Evolutionary conservation across 2,797 vertebrate species (phyloP), one percentile per base, ranked within the genome.

Genomic region (Sebastiscus albofasciatus): DNA sequence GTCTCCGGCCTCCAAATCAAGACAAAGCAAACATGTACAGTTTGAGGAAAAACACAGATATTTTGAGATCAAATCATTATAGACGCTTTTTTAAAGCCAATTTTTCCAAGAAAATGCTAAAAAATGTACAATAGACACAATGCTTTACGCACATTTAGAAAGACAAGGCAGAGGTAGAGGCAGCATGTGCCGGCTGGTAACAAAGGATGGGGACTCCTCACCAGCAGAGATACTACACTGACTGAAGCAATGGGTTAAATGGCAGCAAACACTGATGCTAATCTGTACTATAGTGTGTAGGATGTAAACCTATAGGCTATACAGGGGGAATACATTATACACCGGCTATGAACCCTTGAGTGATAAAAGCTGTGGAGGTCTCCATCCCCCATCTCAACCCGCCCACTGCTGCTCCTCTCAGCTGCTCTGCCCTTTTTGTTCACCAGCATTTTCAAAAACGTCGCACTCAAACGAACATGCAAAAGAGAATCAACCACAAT

Each of bases 331-430:
- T 75, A 68, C 62, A 82, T 46, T 26, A 46, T 39, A 72, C 75
- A 75, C 39, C 61, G 76, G 56, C 67, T 33, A 69, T 55, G 36
- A 61, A 64, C 72, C 82, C 67, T 89, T 67, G 55, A 79, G 78
- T 33, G 71, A 70, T 88, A 86, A 85, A 91, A 62, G 74, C 90
- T 75, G 59, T n/a, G 54, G 64, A 87, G 70, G 73, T 88, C 90
- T 94, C 90, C 91, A 92, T 88, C 90, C 93, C 91, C 94, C 93
- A 90, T 82, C 77, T 69, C 78, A 72, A 87, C 91, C 70, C 87
- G 79, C 90, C 90, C 87, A 89, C 79, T 58, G 58, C 85, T 78
- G 75, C 89, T 70, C 60, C 69, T 68, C 80, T 82, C 87, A 79
- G 85, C 89, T 89, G 86, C 89, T 88, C 86, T 85, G 83, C 78